A percentile compares a stretch with the other conserved stretches of the same genome.
These are phyloP conservation scores for Halcyon senegalensis DNA, from an alignment of 2,113 vertebrate genomes.

Conservation along the genomic window DNA sequence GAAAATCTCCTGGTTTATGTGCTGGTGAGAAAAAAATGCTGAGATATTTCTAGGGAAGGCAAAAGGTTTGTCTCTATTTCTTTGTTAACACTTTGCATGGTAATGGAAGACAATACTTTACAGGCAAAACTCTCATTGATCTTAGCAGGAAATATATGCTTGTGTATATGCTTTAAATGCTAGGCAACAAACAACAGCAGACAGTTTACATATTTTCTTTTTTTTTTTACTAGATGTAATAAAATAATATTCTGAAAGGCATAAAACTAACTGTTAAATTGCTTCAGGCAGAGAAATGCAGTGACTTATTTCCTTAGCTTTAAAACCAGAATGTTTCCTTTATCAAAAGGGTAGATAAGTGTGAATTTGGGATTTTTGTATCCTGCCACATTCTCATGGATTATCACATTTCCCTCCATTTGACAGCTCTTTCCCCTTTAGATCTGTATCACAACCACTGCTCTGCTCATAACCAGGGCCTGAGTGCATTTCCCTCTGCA, in stretches of 20 bases:
- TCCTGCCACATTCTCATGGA: not conserved
- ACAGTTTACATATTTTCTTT: not conserved
- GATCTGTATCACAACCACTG: not conserved
- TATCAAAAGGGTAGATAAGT: not conserved
- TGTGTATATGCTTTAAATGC: not conserved
- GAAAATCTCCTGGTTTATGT: not conserved
- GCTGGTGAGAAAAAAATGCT: not conserved
- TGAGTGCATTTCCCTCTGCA: not conserved
- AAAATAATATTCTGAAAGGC: not conserved
- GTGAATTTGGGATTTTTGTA: not conserved
- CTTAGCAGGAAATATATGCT: not conserved
- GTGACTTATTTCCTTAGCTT: not conserved
- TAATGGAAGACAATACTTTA: not conserved
- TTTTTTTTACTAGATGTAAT: not conserved
- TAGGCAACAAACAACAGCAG: not conserved
- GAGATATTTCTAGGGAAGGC: not conserved
- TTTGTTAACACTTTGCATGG: not conserved
- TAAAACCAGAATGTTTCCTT: not conserved
- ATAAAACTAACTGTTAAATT: not conserved
- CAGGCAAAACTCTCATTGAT: not conserved
- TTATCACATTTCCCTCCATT: not conserved
- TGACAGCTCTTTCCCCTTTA: not conserved
- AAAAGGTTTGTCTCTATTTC: not conserved
- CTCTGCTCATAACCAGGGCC: not conserved
- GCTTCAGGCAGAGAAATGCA: not conserved